Evolutionary conservation across 2,888 invertebrate species (phyloP).

Genomic region (Spilarctia lutea): DNA sequence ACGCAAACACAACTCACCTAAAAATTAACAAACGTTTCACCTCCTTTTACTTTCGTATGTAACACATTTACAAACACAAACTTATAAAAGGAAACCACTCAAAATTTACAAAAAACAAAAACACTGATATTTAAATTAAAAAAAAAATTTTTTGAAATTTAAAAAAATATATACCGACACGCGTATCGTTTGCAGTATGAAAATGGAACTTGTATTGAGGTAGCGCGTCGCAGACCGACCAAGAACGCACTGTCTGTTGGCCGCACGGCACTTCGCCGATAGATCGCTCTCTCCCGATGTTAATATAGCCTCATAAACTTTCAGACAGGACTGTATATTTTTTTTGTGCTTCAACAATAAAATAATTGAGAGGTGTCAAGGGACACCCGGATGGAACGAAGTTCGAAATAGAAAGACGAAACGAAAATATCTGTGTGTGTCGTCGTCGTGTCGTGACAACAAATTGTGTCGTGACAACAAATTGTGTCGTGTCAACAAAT

Average conservation of each 20-base stretch:
- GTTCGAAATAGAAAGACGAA: too few species aligned
- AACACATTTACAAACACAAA: slow-evolving; percentile 60
- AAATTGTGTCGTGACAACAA: too few species aligned
- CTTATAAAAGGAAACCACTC: slow-evolving; percentile 41
- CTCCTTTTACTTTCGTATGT: slow-evolving; percentile 76
- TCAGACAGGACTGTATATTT: slow-evolving; percentile 58
- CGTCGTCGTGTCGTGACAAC: too few species aligned
- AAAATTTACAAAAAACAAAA: slow-evolving; percentile 33
- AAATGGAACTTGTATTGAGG: slow-evolving; percentile 61
- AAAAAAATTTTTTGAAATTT: slow-evolving; percentile 24
- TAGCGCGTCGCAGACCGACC: slow-evolving; percentile 60
- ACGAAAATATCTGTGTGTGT: too few species aligned
- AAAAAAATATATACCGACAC: slow-evolving; percentile 54
- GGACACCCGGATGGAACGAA: too few species aligned
- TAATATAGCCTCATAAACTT: slow-evolving; percentile 60
- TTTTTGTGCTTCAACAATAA: too few species aligned
- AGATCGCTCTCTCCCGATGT: slow-evolving; percentile 76
- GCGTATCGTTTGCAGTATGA: slow-evolving; percentile 59
- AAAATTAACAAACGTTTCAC: slow-evolving; percentile 70
- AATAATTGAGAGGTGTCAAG: too few species aligned
- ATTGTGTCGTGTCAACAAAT: too few species aligned
- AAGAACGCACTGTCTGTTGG: slow-evolving; percentile 63
- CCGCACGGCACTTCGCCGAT: slow-evolving; percentile 50
- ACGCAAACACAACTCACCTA: slow-evolving; percentile 69
- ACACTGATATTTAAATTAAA: slow-evolving; percentile 31